Evolutionary conservation across 2,113 vertebrate species (phyloP).

Genomic region (Delphinus delphis): DNA sequence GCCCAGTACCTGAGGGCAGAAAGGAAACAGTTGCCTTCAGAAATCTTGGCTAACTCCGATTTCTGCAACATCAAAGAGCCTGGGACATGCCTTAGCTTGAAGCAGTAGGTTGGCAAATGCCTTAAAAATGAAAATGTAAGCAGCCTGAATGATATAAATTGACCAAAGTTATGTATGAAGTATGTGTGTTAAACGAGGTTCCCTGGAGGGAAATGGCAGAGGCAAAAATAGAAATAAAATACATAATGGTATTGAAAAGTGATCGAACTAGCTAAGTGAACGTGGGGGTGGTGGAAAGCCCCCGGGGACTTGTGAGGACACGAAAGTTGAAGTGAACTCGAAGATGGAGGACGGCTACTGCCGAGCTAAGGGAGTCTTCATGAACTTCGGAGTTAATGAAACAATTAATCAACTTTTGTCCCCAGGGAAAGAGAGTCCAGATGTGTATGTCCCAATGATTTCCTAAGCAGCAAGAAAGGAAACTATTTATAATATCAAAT

Average conservation of each 20-base stretch:
- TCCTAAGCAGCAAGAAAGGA: slow-evolving; percentile 39
- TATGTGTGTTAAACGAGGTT: background rate
- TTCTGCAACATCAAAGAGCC: background rate
- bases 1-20: background rate
- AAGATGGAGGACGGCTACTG: background rate
- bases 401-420: slow-evolving; percentile 18
- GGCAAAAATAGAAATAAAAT: background rate
- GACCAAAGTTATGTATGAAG: background rate
- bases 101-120: background rate
- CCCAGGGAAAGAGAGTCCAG: background rate
- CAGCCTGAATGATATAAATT: background rate
- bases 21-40: background rate
- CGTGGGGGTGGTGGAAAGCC: background rate
- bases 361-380: background rate
- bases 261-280: background rate
- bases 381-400: slow-evolving; percentile 21
- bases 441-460: background rate
- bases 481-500: background rate
- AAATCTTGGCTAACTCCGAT: background rate
- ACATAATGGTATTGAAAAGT: background rate
- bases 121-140: slow-evolving; percentile 37
- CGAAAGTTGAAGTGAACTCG: background rate
- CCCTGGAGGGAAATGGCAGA: background rate
- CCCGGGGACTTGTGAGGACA: background rate
- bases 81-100: background rate